phyloP scores from a whole-genome alignment of 2,888 invertebrate genomes.

The Chrysina gloriosa region DNA sequence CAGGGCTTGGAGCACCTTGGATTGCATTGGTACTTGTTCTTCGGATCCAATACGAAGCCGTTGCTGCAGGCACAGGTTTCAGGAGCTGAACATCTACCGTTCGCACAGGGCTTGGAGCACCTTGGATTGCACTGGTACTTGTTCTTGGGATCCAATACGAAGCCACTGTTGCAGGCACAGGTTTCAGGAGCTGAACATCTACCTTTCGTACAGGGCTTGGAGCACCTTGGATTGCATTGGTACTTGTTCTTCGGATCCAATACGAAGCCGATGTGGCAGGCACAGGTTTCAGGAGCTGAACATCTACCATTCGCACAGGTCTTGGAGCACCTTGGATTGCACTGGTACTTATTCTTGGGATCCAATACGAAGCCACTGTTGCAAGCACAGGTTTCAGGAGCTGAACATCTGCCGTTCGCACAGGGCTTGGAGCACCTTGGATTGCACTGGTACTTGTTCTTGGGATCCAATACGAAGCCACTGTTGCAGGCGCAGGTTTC shows the following conservation, averaged over 20 bases:
- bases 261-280: constrained; percentile 38
- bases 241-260: constrained; percentile 37
- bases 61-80: constrained; percentile 49
- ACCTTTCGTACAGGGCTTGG: constrained; percentile 63
- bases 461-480: background rate
- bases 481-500: constrained; percentile 48
- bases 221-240: constrained; percentile 69
- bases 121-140: constrained; percentile 46
- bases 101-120: constrained; percentile 47
- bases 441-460: constrained; percentile 39
- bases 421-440: constrained; percentile 53
- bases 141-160: constrained; percentile 51
- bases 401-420: constrained; percentile 57
- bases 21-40: constrained; percentile 41
- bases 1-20: constrained; percentile 47
- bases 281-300: constrained; percentile 50
- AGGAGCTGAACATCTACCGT: constrained; percentile 51
- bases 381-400: constrained; percentile 45
- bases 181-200: constrained; percentile 65
- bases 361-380: constrained; percentile 29
- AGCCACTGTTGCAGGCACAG: constrained; percentile 66
- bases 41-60: constrained; percentile 40
- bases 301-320: constrained; percentile 64
- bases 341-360: constrained; percentile 38
- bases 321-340: constrained; percentile 65